Conservation (phyloP, 2,888 invertebrate species). For the Ligdia adustata region DNA sequence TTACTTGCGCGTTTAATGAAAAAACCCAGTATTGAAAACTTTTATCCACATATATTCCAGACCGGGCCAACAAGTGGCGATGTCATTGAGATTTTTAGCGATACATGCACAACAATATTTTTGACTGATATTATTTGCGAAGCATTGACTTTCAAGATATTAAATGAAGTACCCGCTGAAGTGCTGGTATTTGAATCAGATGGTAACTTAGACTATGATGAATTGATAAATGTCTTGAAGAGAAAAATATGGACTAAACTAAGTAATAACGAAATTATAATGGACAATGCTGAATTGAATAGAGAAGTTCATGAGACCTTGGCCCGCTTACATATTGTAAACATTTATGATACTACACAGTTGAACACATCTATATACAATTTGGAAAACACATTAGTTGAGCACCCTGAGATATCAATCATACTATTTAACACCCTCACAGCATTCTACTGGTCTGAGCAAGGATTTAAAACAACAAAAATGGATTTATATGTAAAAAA, state of each 20-base stretch:
- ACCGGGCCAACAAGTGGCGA: slow-evolving; percentile 57
- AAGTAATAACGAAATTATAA: slow-evolving; percentile 1
- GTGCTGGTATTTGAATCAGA: slow-evolving; percentile 71
- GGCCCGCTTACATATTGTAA: slow-evolving; percentile 56
- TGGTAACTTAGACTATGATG: slow-evolving; percentile 62
- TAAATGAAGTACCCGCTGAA: slow-evolving; percentile 55
- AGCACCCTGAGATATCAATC: slow-evolving; percentile 64
- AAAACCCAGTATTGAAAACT: slow-evolving; percentile 63
- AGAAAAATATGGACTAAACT: slow-evolving; percentile 34
- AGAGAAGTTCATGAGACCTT: slow-evolving; percentile 43
- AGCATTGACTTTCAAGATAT: slow-evolving; percentile 51
- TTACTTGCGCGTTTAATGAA: slow-evolving; percentile 78
- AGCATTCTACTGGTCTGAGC: slow-evolving; percentile 83
- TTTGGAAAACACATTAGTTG: slow-evolving; percentile 65
- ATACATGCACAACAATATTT: slow-evolving; percentile 49
- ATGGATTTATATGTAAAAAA: slow-evolving; percentile 80
- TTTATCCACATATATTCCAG: slow-evolving; percentile 77
- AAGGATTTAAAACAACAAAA: slow-evolving; percentile 67
- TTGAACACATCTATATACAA: slow-evolving; percentile 69
- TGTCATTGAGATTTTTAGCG: slow-evolving; percentile 64
- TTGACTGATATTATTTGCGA: slow-evolving; percentile 65
- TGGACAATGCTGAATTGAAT: slow-evolving; percentile 32
- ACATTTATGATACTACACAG: slow-evolving; percentile 70
- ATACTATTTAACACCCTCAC: slow-evolving; percentile 72
- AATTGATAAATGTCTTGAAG: slow-evolving; percentile 42